phyloP scores from a whole-genome alignment of 92 coral and sea anemone genomes.

The Isaurus tuberculatus region DNA sequence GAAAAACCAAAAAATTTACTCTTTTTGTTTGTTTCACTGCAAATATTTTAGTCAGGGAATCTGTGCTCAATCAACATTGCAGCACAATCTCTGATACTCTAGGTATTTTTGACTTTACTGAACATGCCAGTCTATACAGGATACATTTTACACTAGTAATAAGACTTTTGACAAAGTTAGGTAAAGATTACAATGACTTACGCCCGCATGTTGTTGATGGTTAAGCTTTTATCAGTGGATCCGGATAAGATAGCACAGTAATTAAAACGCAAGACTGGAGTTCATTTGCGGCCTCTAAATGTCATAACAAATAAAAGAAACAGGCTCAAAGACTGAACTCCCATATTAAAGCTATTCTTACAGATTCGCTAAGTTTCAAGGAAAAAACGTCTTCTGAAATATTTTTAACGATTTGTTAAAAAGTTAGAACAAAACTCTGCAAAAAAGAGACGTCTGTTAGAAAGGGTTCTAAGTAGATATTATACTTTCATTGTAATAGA shows the following conservation, averaged over 20 bases:
- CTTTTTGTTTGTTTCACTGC: too few relatives aligned
- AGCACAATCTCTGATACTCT: too few relatives aligned
- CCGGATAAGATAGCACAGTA: constrained; percentile 1
- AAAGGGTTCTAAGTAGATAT: background rate
- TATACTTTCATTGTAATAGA: background rate
- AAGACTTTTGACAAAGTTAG: background rate
- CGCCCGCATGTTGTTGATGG: background rate
- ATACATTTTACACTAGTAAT: too few relatives aligned
- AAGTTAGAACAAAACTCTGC: background rate
- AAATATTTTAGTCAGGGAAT: too few relatives aligned
- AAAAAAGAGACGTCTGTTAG: background rate
- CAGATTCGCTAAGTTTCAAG: background rate
- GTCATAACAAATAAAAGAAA: constrained; percentile 3
- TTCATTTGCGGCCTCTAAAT: background rate
- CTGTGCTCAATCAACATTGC: too few relatives aligned
- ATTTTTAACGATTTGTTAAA: background rate
- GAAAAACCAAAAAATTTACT: too few relatives aligned
- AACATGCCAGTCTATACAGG: too few relatives aligned
- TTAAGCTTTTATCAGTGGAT: background rate
- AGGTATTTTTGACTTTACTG: too few relatives aligned
- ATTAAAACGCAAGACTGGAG: background rate
- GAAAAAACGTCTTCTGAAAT: background rate
- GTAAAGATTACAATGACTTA: background rate
- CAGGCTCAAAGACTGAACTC: background rate
- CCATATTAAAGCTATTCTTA: background rate